Conservation (phyloP, 2,113 vertebrate species). For the Felis chaus region DNA sequence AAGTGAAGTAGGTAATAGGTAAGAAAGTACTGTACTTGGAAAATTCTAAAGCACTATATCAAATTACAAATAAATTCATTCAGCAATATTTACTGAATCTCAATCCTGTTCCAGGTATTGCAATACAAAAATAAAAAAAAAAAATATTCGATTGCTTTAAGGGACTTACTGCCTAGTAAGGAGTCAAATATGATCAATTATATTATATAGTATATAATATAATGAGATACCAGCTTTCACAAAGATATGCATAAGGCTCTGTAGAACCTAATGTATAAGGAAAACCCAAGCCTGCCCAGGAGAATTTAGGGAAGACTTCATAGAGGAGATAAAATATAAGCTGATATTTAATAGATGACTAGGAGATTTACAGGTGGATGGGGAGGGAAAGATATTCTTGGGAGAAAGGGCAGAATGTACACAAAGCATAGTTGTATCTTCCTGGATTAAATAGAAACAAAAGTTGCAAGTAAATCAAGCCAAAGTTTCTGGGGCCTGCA, state of each 20-base stretch:
- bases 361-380: background rate
- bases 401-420: background rate
- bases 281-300: background rate
- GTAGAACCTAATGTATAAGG: background rate
- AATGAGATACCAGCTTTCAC: background rate
- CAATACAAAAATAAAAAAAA: background rate
- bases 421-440: conserved; percentile 3
- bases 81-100: background rate
- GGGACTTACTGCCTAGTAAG: background rate
- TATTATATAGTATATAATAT: background rate
- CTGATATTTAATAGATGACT: background rate
- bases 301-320: background rate
- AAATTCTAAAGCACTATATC: background rate
- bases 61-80: conserved; percentile 22
- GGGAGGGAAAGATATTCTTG: background rate
- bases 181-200: background rate
- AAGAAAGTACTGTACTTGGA: background rate
- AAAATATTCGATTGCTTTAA: background rate
- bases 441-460: background rate
- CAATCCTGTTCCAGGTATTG: background rate
- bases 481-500: background rate
- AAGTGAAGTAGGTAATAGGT: background rate
- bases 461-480: background rate
- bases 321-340: background rate
- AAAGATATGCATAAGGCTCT: background rate